A percentile compares a stretch with the other conserved stretches of the same genome.
phyloP scores from a whole-genome alignment of 2,888 invertebrate genomes.

The Temnothorax rugatulus region DNA sequence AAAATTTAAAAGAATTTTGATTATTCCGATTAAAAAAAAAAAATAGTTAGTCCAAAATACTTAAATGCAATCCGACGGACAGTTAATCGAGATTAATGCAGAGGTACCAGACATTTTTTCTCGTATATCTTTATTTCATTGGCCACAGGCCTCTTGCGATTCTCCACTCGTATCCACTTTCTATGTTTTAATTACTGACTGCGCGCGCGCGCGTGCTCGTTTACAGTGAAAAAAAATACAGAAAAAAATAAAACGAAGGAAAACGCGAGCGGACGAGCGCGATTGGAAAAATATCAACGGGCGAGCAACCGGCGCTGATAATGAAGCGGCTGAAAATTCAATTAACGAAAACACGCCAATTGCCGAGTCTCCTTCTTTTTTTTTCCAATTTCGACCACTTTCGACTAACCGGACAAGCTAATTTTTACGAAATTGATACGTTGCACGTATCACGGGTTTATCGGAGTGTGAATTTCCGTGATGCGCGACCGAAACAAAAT shows the following conservation, averaged over 20 bases:
- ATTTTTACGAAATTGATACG: conserved; percentile 58
- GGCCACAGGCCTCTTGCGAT: conserved; percentile 10
- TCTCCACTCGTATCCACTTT: conserved; percentile 39
- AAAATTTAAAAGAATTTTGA: background rate
- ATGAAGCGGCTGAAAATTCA: conserved; percentile 64
- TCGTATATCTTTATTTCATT: conserved; percentile 52
- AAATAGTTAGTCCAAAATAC: conserved; percentile 1
- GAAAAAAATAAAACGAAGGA: conserved; percentile 29
- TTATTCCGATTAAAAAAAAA: background rate
- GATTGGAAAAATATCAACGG: conserved; percentile 54
- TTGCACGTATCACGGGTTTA: conserved; percentile 31
- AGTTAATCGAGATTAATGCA: conserved; percentile 21
- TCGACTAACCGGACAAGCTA: conserved; percentile 55
- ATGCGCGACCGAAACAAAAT: conserved; percentile 25
- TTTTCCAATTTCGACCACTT: conserved; percentile 60
- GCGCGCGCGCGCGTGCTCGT: conserved; percentile 37
- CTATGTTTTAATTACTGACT: conserved; percentile 47
- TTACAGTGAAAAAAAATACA: conserved; percentile 34
- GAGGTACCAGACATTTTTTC: background rate
- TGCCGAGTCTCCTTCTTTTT: conserved; percentile 28
- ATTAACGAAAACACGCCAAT: conserved; percentile 66
- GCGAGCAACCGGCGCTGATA: conserved; percentile 49
- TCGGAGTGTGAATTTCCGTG: conserved; percentile 40
- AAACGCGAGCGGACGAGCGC: conserved; percentile 26
- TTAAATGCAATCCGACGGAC: background rate